These are phyloP conservation scores for Dendrocopos noguchii DNA, from an alignment of 2,113 vertebrate genomes.

Conservation along the genomic window DNA sequence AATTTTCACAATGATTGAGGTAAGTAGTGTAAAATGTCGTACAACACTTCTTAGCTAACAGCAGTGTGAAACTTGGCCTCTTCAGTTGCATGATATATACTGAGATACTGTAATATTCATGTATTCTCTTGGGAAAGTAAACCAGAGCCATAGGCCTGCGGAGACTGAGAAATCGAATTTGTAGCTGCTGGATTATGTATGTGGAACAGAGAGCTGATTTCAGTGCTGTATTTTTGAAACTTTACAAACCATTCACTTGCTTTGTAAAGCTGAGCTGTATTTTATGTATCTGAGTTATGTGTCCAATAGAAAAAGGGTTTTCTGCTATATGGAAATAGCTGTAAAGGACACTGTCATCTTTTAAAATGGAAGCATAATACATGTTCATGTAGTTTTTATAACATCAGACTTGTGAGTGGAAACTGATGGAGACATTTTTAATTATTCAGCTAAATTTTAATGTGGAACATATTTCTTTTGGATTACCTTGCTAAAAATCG, in stretches of 20 bases:
- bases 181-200: not conserved
- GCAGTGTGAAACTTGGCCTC: not conserved
- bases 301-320: not conserved
- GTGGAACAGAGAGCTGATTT: not conserved
- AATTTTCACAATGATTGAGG: constrained; percentile 89
- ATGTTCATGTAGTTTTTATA: not conserved
- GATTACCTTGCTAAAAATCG: not conserved
- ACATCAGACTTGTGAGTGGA: not conserved
- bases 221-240: not conserved
- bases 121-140: not conserved
- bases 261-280: not conserved
- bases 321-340: not conserved
- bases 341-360: not conserved
- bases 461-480: not conserved
- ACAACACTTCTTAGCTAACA: not conserved
- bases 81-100: not conserved
- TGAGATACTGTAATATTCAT: not conserved
- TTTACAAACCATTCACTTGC: not conserved
- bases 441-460: not conserved
- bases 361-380: not conserved
- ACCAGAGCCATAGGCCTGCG: not conserved
- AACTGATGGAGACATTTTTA: not conserved
- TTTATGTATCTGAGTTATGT: not conserved
- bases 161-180: not conserved
- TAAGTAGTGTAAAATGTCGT: constrained; percentile 56